Base-by-base conservation (phyloP, 1,140 invertebrate genomes). In the Acyrthosiphon pisum region DNA sequence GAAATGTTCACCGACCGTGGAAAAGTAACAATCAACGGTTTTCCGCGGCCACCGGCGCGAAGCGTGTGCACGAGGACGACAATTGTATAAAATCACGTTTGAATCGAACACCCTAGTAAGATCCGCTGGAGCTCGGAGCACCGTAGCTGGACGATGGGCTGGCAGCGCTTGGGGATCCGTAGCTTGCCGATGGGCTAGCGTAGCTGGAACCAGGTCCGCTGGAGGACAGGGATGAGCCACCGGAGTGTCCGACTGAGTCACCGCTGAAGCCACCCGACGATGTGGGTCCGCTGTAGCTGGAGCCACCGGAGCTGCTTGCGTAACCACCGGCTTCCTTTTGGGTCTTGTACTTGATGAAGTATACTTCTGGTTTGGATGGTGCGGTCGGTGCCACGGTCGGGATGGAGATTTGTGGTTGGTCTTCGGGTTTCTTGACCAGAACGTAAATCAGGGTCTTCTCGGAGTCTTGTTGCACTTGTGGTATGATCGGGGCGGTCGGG, bases 401-500 rank as follows among this genome's bases (percentile, higher is more conserved):
- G 93, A 98, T 96, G 94, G 95, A 96, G 95, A 98, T 96, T 94
- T 97, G 97, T 94, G 97, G 97, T 93, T 96, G 96, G 90, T 98
- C 97, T 95, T 98, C 97, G 94, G 97, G 97, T 95, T 97, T 97
- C 96, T 98, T 98, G 93, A 98, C 97, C 95, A 98, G 95, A 48
- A 98, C 98, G 95, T 98, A 98, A 94, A 98, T 97, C 93, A 98
- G 96, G n/a, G 98, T 98, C 96, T 98, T 98, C 95, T 98, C 97
- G 95, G 98, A 97, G 95, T 97, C 97, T 95, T 98, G 97, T 94
- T 97, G 97, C 60, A 97, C 95, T 37, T 95, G 95, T 35, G 97
- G 97, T 93, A 97, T 97, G 89, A 97, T 96, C 87, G 97, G 97
- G 9, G 97, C 97, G 96, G 94, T 94, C 37, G 97, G 96, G 92